A percentile compares a stretch with the other conserved stretches of the same genome.
Evolutionary conservation across 2,888 invertebrate species (phyloP).

Genomic region (Osmoderma eremita): DNA sequence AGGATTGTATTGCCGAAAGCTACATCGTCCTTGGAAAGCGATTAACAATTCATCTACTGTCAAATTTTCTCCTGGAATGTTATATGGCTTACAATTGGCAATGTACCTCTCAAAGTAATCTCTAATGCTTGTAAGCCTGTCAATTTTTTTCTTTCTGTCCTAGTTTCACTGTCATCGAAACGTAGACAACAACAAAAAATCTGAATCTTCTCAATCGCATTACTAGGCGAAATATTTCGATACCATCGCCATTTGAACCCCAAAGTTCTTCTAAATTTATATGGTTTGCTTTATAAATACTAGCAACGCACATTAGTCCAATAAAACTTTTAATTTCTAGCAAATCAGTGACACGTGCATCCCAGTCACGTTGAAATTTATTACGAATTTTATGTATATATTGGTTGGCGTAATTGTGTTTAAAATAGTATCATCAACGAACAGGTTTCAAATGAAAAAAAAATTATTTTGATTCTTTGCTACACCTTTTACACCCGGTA

Average conservation of each 20-base stretch:
- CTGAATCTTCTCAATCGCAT: constrained; percentile 7
- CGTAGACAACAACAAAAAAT: constrained; percentile 12
- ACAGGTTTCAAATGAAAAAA: not conserved
- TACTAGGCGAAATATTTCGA: constrained; percentile 6
- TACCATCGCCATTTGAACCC: constrained; percentile 17
- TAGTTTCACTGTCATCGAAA: constrained; percentile 5
- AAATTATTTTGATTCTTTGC: not conserved
- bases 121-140: not conserved
- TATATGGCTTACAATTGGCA: constrained; percentile 2
- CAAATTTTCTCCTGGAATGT: constrained; percentile 9
- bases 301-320: constrained; percentile 9
- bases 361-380: constrained; percentile 8
- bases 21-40: constrained; percentile 3
- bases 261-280: no score
- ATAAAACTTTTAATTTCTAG: constrained; percentile 1
- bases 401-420: not conserved
- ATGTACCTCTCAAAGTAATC: constrained; percentile 6
- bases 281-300: constrained; percentile 16
- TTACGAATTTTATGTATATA: constrained; percentile 22
- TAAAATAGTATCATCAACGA: constrained; percentile 3
- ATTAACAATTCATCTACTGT: not conserved
- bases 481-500: not conserved
- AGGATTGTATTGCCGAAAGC: constrained; percentile 8
- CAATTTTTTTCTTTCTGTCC: constrained; percentile 5
- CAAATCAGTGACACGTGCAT: constrained; percentile 16